Evolutionary conservation across 2,888 invertebrate species (phyloP), one percentile per base, ranked within the genome.

Genomic region (Metopia argyrocephala): DNA sequence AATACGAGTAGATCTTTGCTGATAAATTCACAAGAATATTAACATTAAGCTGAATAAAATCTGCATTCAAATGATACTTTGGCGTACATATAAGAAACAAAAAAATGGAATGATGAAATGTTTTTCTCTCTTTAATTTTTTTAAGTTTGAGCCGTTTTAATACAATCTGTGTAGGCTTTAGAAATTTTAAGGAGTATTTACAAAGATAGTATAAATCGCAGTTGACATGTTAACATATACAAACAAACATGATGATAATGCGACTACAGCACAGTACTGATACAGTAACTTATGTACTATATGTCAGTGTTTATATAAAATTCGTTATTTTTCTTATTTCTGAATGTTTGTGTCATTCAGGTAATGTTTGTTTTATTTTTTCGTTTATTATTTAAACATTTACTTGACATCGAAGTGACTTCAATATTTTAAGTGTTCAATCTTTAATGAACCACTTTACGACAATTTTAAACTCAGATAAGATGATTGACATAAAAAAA

Each of bases 371-470:
- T n/a, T n/a, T n/a, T n/a, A n/a, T n/a, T n/a, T 12, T 31, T 59
- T 9, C 9, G 0, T 31, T 31, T 74, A 59, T 56, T 71, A 71
- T 59, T 59, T 38, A 57, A 66, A 59, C 65, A 68, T 61, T 68
- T 45, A 66, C 52, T 54, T 68, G 66, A 68, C 45, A 68, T 75
- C 59, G 27, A 66, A 66, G 45, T 59, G 52, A 75, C 75, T 75
- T 75, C 20, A 75, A 75, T 52, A 59, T 75, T 57, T 75, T 38
- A 23, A 46, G 75, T 75, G 27, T 61, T 66, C 52, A 75, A 68
- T 75, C 59, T 75, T 66, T 75, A 68, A 68, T 75, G 66, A 68
- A 75, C 59, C 66, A 75, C 61, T 74, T 59, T 61, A 68, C 75
- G 52, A 68, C 75, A 75, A 46, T 61, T 68, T 65, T 57, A 65